A percentile compares a stretch with the other conserved stretches of the same genome.
Conservation (phyloP, 2,113 vertebrate species). For the Hippopotamus amphibius region DNA sequence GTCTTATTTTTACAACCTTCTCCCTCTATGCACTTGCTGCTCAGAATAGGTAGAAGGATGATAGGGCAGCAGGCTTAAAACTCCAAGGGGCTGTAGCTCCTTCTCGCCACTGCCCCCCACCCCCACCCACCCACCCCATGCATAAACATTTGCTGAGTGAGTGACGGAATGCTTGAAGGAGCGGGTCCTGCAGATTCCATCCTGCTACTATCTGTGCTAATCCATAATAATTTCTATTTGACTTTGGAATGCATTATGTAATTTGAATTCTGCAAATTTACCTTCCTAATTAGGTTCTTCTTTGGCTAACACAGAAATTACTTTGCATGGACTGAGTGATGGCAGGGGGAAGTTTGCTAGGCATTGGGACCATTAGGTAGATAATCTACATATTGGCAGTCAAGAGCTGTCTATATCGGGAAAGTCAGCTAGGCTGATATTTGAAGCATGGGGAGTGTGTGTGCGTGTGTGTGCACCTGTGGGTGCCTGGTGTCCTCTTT, state of each 20-base stretch:
- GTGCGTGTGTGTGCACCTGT: rapidly evolving
- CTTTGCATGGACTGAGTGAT: constrained; percentile 39
- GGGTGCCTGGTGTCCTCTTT: not conserved
- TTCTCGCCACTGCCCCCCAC: not conserved
- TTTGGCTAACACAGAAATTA: constrained; percentile 70
- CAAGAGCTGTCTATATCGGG: constrained; percentile 18
- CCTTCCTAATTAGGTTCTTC: constrained; percentile 70
- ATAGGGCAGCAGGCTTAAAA: not conserved
- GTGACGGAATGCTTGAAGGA: not conserved
- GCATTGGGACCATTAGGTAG: not conserved
- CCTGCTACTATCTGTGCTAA: not conserved
- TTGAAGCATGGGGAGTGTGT: not conserved
- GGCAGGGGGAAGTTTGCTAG: not conserved
- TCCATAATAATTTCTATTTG: constrained; percentile 70
- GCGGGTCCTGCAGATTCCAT: not conserved
- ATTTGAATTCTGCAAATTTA: constrained; percentile 77
- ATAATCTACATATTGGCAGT: constrained; percentile 41
- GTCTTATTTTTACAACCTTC: not conserved
- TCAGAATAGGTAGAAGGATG: not conserved
- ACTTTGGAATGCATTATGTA: constrained; percentile 51
- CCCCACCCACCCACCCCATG: no score
- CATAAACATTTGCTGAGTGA: not conserved
- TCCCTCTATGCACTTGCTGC: not conserved
- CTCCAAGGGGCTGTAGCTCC: not conserved
- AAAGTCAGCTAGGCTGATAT: constrained; percentile 15